Evolutionary conservation across 1,140 invertebrate species (phyloP), one percentile per base, ranked within the genome.

Genomic region (Euura saliciscinereae): DNA sequence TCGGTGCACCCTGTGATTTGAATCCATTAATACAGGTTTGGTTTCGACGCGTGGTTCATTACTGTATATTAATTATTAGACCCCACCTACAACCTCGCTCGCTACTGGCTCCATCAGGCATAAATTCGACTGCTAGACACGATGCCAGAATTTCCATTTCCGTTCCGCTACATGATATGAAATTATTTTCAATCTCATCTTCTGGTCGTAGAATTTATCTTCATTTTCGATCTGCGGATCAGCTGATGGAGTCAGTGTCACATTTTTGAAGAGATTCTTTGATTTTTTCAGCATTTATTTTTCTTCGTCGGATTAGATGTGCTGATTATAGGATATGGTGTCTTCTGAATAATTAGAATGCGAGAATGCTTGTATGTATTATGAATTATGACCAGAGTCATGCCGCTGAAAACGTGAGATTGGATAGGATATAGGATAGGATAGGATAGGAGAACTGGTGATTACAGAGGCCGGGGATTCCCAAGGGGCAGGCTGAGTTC

Each of bases 391-490:
- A 80, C 78, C 79, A 80, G 82, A 82, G 28, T 28, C 28, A 28
- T 28, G 28, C 28, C 28, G 28, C 28, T 0, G 28, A 28, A 28
- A 28, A 28, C 28, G 28, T 28, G 51, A n/a, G 6, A 59, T 59
- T 59, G 51, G 51, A 59, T 59, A 59, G 51, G 51, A 59, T 59
- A n/a, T 59, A 59, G 51, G 51, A 59, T 59, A 28, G 28, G 28
- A 84, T 83, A 81, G 83, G 80, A 84, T 84, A 84, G 82, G 78
- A 80, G 83, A 85, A 80, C 81, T 82, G 83, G 84, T 85, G 83
- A 85, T 85, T 85, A 85, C 83, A 81, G 82, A 85, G 84, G 81
- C 84, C 79, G 79, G 80, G 74, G 77, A 80, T 80, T 83, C 84
- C 80, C 76, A 44, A 46, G 80, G 76, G 84, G 81, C 75, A 75